Conservation (phyloP, 2,113 vertebrate genomes). For the Paradoxurus hermaphroditus region DNA sequence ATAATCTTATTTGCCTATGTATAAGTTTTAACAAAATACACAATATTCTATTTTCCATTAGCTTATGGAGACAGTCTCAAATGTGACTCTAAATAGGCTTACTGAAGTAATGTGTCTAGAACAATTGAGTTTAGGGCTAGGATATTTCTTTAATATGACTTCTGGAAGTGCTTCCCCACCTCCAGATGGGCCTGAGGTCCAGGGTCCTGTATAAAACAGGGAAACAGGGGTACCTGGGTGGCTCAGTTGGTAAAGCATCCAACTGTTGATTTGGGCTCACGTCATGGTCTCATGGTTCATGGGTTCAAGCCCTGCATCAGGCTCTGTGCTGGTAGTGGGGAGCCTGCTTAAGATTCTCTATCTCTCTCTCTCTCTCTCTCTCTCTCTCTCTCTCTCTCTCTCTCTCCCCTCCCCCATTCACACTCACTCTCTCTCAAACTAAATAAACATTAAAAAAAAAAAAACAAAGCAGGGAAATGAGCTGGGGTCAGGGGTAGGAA, state of each 20-base stretch:
- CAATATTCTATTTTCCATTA: not conserved
- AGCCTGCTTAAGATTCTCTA: no score
- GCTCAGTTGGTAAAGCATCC: no score
- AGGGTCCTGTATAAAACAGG: not conserved
- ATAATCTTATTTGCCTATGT: not conserved
- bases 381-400: no score
- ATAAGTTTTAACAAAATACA: not conserved
- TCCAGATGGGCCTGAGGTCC: not conserved
- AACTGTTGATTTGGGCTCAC: no score
- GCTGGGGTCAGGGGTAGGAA: accelerated
- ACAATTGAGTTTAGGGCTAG: not conserved
- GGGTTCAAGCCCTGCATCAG: no score
- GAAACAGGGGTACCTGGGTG: not conserved
- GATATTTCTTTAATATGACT: not conserved
- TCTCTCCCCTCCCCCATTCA: no score
- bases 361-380: no score
- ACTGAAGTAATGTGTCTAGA: not conserved
- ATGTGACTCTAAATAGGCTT: not conserved
- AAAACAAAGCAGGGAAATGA: not conserved
- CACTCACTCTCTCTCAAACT: no score
- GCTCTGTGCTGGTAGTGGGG: no score
- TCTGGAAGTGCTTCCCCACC: not conserved
- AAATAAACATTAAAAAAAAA: no score
- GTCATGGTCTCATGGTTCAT: no score
- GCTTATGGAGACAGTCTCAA: not conserved